These are phyloP conservation scores for Archips xylosteana DNA, from an alignment of 2,888 invertebrate genomes.

Conservation along the genomic window DNA sequence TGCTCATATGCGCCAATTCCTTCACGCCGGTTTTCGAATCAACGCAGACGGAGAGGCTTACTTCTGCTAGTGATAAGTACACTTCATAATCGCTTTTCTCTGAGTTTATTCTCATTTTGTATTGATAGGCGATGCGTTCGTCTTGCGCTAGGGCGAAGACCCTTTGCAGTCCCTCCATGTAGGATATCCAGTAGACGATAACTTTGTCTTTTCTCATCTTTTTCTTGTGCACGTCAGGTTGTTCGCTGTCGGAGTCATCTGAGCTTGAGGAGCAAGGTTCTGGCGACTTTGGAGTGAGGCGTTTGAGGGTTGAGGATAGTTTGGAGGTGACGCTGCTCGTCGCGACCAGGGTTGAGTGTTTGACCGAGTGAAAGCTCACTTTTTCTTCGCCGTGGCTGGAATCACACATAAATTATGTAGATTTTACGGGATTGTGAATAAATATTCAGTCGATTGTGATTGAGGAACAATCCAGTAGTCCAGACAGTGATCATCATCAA, in stretches of 20 bases:
- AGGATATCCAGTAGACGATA: constrained; percentile 92
- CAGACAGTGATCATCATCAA: too few species aligned
- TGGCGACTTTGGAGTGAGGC: constrained; percentile 81
- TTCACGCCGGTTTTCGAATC: constrained; percentile 72
- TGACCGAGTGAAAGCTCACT: constrained; percentile 89
- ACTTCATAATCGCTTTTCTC: constrained; percentile 89
- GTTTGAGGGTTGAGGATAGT: constrained; percentile 83
- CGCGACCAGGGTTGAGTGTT: constrained; percentile 79
- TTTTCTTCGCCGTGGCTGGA: constrained; percentile 88
- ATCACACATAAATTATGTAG: constrained; percentile 19
- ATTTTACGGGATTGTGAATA: too few species aligned
- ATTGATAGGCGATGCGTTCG: constrained; percentile 88
- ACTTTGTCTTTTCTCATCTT: constrained; percentile 91
- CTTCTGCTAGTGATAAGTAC: constrained; percentile 89
- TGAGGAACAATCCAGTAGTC: too few species aligned
- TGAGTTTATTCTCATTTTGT: constrained; percentile 85
- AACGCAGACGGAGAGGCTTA: constrained; percentile 87
- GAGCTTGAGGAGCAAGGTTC: constrained; percentile 86
- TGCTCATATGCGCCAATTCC: constrained; percentile 89
- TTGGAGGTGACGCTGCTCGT: constrained; percentile 83
- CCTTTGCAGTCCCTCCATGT: constrained; percentile 90
- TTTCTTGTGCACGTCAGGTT: constrained; percentile 80
- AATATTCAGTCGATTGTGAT: too few species aligned
- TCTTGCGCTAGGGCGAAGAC: constrained; percentile 92
- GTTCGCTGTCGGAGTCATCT: constrained; percentile 85